Evolutionary conservation across 2,888 invertebrate species (phyloP).

Genomic region (Macrophya alboannulata): DNA sequence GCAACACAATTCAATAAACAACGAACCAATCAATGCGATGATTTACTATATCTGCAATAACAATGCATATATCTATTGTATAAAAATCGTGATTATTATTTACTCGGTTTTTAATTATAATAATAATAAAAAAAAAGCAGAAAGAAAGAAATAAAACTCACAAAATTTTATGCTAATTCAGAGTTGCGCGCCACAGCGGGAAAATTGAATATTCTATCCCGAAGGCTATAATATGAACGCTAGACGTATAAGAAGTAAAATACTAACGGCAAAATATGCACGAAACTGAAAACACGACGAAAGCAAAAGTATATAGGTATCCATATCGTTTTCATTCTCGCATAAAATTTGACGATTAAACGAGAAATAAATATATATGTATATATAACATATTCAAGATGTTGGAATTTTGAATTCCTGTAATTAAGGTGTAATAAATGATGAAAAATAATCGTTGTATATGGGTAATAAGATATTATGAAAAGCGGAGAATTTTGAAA

Average conservation of each 20-base stretch:
- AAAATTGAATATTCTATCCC: neutral
- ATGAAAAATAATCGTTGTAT: neutral
- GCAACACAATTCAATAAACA: neutral
- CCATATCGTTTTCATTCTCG: neutral
- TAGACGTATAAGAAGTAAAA: neutral
- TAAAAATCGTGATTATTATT: neutral
- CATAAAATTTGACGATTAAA: neutral
- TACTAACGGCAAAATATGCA: neutral
- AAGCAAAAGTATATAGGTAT: constrained; percentile 6
- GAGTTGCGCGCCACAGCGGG: neutral
- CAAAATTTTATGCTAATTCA: constrained; percentile 7
- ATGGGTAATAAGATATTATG: too few relatives aligned
- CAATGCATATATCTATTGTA: constrained; percentile 1
- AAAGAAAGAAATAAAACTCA: neutral
- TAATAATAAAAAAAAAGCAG: neutral
- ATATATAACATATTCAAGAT: neutral
- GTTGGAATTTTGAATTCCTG: neutral
- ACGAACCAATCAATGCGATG: neutral
- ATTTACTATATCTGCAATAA: neutral
- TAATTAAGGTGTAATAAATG: neutral
- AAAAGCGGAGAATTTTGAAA: neutral
- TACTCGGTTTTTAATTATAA: neutral
- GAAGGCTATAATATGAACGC: neutral
- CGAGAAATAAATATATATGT: neutral
- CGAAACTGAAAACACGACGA: constrained; percentile 7